Percentiles rank a stretch among this genome's conserved stretches.
phyloP scores from a whole-genome alignment of 2,113 vertebrate genomes.

The Nyctereutes procyonoides region DNA sequence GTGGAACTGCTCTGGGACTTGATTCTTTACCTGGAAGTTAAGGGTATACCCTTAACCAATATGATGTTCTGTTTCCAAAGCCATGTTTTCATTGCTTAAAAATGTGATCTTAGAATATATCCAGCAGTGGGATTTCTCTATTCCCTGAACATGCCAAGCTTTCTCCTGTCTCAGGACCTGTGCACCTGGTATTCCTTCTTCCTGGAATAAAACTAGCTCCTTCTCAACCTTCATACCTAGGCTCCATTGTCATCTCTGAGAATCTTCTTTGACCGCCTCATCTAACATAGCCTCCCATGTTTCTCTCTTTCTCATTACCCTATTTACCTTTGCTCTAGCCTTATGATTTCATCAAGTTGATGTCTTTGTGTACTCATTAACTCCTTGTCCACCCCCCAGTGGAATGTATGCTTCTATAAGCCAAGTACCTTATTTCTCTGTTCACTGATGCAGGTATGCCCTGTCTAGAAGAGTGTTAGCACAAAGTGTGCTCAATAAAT shows the following conservation, averaged over 20 bases:
- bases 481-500: background rate
- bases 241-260: conserved; percentile 29
- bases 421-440: background rate
- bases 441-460: background rate
- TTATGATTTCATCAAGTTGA: background rate
- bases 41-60: background rate
- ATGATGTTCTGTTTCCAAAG: background rate
- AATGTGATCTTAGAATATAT: background rate
- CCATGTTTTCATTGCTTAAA: conserved; percentile 11
- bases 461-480: background rate
- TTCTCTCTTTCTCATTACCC: background rate
- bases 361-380: background rate
- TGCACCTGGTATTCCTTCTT: background rate
- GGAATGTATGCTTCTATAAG: background rate
- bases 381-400: background rate
- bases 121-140: background rate
- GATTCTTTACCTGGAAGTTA: conserved; percentile 32
- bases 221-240: background rate
- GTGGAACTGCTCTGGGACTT: background rate
- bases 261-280: background rate
- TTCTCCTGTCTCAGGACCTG: background rate
- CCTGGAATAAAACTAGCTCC: background rate
- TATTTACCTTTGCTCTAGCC: background rate
- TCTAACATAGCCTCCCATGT: background rate
- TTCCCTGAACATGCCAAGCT: background rate